A percentile compares a stretch with the other conserved stretches of the same genome.
Evolutionary conservation across 2,888 invertebrate genomes (phyloP).

Genomic region (Euzophera pinguis): DNA sequence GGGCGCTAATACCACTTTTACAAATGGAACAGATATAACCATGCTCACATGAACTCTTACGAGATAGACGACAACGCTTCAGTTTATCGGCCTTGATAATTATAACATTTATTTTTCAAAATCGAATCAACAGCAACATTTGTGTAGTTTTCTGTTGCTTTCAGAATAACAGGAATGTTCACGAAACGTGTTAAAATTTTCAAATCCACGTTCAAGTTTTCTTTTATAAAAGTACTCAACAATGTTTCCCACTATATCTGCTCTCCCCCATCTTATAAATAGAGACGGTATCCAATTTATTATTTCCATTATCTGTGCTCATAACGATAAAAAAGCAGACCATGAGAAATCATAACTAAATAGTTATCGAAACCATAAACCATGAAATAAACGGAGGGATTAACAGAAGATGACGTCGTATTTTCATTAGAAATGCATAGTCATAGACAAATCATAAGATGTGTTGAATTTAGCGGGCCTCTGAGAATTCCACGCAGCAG

Average conservation of each 20-base stretch:
- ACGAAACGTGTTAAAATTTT: no score
- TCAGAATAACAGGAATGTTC: no score
- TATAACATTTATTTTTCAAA: no score
- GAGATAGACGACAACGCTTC: no score
- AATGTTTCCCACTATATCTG: not conserved
- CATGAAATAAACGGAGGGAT: slow-evolving; percentile 68
- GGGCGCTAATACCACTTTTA: no score
- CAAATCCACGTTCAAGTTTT: no score
- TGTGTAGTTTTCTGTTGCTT: no score
- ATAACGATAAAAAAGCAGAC: not conserved
- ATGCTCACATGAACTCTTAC: no score
- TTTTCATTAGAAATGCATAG: slow-evolving; percentile 51
- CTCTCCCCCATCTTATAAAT: not conserved
- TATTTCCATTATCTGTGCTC: not conserved
- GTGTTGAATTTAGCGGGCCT: slow-evolving; percentile 71
- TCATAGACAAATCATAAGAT: slow-evolving; percentile 70
- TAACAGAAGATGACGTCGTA: slow-evolving; percentile 63
- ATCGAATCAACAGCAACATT: no score
- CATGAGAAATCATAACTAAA: slow-evolving; percentile 24
- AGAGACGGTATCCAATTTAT: slow-evolving; percentile 2
- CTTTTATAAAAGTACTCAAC: not conserved
- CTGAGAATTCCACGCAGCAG: slow-evolving; percentile 44
- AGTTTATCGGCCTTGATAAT: no score
- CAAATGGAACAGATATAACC: no score
- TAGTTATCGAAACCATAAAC: slow-evolving; percentile 30